Conservation (phyloP, 2,888 invertebrate species). For the Ectropis crepuscularia region DNA sequence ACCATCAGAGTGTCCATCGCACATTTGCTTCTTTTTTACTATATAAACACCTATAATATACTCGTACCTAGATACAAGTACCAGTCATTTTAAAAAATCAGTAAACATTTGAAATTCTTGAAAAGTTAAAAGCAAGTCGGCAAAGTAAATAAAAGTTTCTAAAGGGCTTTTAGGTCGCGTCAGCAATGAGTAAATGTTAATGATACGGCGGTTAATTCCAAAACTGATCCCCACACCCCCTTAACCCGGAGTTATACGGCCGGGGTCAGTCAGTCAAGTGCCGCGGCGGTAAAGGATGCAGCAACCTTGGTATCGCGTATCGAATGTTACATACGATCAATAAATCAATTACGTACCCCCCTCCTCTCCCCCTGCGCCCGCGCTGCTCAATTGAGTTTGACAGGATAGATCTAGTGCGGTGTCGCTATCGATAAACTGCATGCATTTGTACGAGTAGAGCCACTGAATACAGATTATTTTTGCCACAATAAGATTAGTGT, state of each 20-base stretch:
- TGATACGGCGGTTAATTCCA: not conserved
- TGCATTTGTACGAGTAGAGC: not conserved
- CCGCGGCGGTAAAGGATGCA: constrained; percentile 70
- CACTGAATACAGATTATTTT: too few relatives aligned
- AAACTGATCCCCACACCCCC: constrained; percentile 13
- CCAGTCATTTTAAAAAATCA: too few relatives aligned
- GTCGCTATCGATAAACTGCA: constrained; percentile 24
- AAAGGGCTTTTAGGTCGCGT: too few relatives aligned
- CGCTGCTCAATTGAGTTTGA: constrained; percentile 83
- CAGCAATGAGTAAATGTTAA: too few relatives aligned
- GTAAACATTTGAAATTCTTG: too few relatives aligned
- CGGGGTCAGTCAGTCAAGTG: constrained; percentile 78
- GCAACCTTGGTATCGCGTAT: constrained; percentile 70
- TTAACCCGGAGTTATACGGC: constrained; percentile 25
- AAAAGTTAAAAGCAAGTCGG: too few relatives aligned
- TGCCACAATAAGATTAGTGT: too few relatives aligned
- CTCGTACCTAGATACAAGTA: too few relatives aligned
- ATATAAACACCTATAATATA: too few relatives aligned
- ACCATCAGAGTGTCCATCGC: too few relatives aligned
- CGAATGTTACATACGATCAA: constrained; percentile 84
- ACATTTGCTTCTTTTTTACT: too few relatives aligned
- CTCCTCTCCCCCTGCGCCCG: constrained; percentile 64
- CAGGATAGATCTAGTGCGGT: constrained; percentile 72
- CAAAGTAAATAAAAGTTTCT: too few relatives aligned
- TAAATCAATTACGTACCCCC: constrained; percentile 78